phyloP scores from a whole-genome alignment of 2,113 vertebrate species.

The Dunckerocampus dactyliophorus region DNA sequence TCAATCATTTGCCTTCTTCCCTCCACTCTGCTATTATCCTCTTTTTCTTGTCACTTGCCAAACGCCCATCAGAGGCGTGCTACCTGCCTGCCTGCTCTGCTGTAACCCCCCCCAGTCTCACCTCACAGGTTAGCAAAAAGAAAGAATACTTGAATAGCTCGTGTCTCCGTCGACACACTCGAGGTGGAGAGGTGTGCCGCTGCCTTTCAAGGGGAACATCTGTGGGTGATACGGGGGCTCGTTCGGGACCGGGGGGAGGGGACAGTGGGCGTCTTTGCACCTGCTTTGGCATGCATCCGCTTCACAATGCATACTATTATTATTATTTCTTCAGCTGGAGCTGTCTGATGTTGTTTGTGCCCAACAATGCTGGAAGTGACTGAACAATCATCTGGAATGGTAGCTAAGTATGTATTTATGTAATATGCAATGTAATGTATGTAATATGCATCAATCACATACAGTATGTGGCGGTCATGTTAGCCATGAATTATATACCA shows the following conservation, averaged over 20 bases:
- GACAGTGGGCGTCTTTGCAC: slow-evolving; percentile 89
- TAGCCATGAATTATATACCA: no score
- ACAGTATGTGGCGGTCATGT: no score
- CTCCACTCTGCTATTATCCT: slow-evolving; percentile 89
- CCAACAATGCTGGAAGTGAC: no score
- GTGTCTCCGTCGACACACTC: slow-evolving; percentile 79
- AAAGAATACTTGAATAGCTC: slow-evolving; percentile 75
- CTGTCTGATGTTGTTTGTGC: no score
- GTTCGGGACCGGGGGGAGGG: slow-evolving; percentile 78
- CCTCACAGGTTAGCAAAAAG: slow-evolving; percentile 64
- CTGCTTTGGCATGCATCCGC: slow-evolving; percentile 81
- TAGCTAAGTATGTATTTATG: no score
- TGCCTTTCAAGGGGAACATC: slow-evolving; percentile 90
- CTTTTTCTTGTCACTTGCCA: slow-evolving; percentile 90
- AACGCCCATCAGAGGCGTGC: slow-evolving; percentile 83
- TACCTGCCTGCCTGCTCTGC: slow-evolving; percentile 74
- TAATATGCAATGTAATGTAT: no score
- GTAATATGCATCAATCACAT: no score
- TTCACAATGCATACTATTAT: slow-evolving; percentile 90
- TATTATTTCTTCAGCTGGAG: neutral
- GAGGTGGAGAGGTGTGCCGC: slow-evolving; percentile 69
- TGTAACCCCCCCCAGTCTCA: slow-evolving; percentile 16
- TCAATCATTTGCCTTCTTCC: slow-evolving; percentile 92
- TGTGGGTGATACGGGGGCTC: slow-evolving; percentile 85
- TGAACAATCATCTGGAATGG: no score